Base-by-base conservation (phyloP, 2,888 invertebrate genomes). In the Agonopterix arenella region DNA sequence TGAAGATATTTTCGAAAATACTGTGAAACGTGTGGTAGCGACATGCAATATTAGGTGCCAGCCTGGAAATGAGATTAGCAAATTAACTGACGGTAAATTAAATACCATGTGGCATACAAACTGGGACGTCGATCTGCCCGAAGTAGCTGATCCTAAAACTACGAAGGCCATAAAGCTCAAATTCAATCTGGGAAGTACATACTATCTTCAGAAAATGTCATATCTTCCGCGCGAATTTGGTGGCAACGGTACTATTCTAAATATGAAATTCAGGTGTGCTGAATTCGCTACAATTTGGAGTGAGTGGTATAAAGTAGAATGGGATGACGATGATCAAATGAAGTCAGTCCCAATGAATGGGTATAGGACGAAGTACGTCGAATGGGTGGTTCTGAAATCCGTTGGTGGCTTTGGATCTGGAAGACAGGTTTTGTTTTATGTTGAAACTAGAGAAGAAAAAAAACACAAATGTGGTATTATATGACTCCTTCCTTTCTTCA, bases 151-250 rank as follows among this genome's bases (percentile, higher is more conserved):
- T 40, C 61, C 54, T 4, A 44, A 48, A 11, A 59, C 55, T 50
- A 66, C 68, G 2, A 62, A 70, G 48, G 52, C 53, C 5, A 65
- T 80, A n/a, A 62, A 53, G 11, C 54, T 81, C 10, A 60, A 58
- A 13, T 80, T 81, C 40, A 71, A 80, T 53, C 61, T 81, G 28
- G 65, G 68, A 5, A 49, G 58, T 16, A 50, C 66, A 5, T 65
- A 67, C 48, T 57, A 64, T 40, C 68, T 61, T 8, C 55, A 60
- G 4, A 61, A 56, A 37, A 45, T 60, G 43, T 57, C 59, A 43
- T 61, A 61, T 40, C 11, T 48, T 11, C 61, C 61, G 8, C 40
- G 61, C 2, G 49, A 42, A 1, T 55, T 57, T 42, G 57, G 50
- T 9, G 58, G 58, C 2, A 61, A 59, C 36, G 61, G 61, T 1